Evolutionary conservation across 2,797 vertebrate genomes (phyloP).

Genomic region (Antrozous pallidus): DNA sequence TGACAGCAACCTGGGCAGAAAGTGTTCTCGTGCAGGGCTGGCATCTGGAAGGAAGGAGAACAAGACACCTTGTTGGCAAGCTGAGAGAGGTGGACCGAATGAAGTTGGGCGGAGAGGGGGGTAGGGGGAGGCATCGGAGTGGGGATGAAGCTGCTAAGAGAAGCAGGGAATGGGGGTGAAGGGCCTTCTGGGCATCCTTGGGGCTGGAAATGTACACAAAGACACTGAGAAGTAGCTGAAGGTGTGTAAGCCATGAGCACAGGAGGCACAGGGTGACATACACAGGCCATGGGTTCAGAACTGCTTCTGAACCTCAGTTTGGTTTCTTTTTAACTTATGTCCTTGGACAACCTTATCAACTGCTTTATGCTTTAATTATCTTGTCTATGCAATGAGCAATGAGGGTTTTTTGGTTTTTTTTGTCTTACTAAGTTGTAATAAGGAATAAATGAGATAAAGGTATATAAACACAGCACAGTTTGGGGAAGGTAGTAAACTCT

Average conservation of each 20-base stretch:
- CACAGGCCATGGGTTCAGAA: background rate
- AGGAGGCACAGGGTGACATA: accelerated
- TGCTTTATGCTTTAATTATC: background rate
- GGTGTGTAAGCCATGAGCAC: background rate
- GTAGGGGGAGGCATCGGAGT: too few relatives aligned
- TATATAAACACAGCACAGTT: background rate
- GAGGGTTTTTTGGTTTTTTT: background rate
- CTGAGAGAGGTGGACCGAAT: background rate
- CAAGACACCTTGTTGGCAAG: background rate
- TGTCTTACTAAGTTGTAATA: background rate
- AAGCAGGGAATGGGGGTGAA: background rate
- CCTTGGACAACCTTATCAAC: background rate
- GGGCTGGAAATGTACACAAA: accelerated
- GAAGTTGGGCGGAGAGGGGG: too few relatives aligned
- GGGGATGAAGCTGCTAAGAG: background rate
- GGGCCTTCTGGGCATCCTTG: background rate
- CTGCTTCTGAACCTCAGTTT: background rate
- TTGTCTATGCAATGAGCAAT: background rate
- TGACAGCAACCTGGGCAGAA: too few relatives aligned
- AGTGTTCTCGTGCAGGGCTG: background rate
- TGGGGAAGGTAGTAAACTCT: background rate
- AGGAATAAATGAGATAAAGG: background rate
- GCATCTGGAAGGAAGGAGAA: background rate
- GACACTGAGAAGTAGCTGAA: background rate
- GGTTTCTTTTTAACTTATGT: background rate